phyloP scores from a whole-genome alignment of 2,797 vertebrate genomes.

The Falco naumanni region DNA sequence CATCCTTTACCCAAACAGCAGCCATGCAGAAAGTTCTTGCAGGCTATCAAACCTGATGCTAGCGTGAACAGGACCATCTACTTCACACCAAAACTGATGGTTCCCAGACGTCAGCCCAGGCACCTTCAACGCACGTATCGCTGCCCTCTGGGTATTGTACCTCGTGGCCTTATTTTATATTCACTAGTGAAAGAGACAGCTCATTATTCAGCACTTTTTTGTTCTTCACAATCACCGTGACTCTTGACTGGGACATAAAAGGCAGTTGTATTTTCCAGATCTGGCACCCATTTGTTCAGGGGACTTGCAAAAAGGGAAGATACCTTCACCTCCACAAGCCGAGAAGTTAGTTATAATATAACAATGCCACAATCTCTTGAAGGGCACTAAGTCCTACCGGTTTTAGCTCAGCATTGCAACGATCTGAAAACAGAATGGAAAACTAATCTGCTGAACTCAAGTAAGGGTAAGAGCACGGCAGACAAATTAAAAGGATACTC shows the following conservation, averaged over 20 bases:
- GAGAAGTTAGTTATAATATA: neutral
- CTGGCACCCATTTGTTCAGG: neutral
- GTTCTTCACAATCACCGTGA: neutral
- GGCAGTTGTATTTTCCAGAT: neutral
- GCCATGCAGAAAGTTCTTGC: neutral
- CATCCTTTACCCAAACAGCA: neutral
- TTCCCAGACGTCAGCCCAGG: neutral
- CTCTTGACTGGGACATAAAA: neutral
- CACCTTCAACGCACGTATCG: neutral
- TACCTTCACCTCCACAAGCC: rapidly evolving
- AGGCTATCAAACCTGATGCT: neutral
- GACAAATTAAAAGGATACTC: neutral
- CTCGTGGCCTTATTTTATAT: neutral
- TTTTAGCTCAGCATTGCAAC: neutral
- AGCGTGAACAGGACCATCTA: neutral
- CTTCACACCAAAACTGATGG: neutral
- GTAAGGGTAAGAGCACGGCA: neutral
- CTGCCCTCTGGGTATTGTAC: neutral
- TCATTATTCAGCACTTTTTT: neutral
- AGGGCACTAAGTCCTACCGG: neutral
- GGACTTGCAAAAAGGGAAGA: neutral
- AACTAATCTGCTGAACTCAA: neutral
- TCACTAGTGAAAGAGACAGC: neutral
- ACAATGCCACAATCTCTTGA: neutral
- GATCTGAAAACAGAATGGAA: neutral